These are phyloP conservation scores for Gorsachius goisagi DNA, from an alignment of 2,113 vertebrate species.

Conservation along the genomic window DNA sequence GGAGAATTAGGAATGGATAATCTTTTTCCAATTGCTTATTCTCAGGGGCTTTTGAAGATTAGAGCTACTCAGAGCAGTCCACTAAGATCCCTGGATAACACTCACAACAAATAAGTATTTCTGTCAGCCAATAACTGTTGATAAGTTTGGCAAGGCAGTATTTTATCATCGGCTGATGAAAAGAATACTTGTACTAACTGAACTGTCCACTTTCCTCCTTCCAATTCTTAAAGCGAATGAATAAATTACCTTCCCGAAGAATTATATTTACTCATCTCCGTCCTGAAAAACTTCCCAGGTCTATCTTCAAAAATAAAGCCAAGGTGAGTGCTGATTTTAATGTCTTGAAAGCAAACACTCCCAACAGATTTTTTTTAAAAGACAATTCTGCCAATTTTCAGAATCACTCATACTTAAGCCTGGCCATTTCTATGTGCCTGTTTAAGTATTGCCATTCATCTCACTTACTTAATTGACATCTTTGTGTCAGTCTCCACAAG, in stretches of 20 bases:
- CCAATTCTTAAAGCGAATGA: constrained; percentile 2
- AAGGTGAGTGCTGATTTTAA: constrained; percentile 35
- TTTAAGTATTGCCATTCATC: not conserved
- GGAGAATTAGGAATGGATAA: not conserved
- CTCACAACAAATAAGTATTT: not conserved
- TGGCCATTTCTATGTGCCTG: not conserved
- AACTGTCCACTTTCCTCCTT: not conserved
- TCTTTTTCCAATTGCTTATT: not conserved
- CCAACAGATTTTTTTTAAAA: not conserved
- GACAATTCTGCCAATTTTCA: not conserved
- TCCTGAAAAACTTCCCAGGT: constrained; percentile 38
- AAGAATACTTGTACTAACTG: not conserved
- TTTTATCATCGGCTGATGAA: not conserved
- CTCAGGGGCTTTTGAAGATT: not conserved
- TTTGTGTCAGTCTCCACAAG: not conserved
- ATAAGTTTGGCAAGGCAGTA: not conserved
- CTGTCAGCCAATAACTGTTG: not conserved
- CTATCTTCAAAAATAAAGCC: constrained; percentile 22
- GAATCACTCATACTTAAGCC: not conserved
- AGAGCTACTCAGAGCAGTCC: not conserved
- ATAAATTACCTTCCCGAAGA: constrained; percentile 13
- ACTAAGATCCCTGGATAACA: not conserved
- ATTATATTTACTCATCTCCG: not conserved
- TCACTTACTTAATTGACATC: not conserved
- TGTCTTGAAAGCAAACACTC: not conserved